A percentile compares a stretch with the other conserved stretches of the same genome.
Conservation (phyloP, 2,113 vertebrate genomes). For the Peromyscus leucopus region DNA sequence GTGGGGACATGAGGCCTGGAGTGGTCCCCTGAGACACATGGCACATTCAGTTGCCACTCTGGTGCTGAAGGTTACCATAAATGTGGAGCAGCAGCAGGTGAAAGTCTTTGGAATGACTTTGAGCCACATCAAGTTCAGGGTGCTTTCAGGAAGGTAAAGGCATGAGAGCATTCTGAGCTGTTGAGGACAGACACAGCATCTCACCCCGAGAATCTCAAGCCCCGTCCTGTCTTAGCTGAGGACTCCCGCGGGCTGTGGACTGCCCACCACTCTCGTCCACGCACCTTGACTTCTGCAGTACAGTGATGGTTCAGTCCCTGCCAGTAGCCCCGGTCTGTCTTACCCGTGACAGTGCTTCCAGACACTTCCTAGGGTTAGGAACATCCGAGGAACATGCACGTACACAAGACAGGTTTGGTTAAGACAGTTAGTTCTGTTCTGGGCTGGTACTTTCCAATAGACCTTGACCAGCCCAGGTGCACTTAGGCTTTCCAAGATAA, state of each 20-base stretch:
- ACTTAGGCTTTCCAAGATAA: conserved; percentile 68
- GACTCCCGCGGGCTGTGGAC: fast-evolving
- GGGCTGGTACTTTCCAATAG: conserved; percentile 33
- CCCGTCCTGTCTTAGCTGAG: background rate
- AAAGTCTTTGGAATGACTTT: background rate
- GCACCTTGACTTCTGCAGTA: background rate
- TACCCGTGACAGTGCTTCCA: background rate
- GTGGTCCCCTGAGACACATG: background rate
- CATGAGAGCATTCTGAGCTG: background rate
- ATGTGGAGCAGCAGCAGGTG: background rate
- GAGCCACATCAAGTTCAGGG: background rate
- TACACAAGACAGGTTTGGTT: conserved; percentile 20
- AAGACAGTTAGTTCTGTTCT: conserved; percentile 36
- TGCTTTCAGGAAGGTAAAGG: background rate
- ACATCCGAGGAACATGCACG: background rate
- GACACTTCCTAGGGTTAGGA: conserved; percentile 16
- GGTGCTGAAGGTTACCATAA: background rate
- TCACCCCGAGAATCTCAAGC: background rate
- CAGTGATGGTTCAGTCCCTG: background rate
- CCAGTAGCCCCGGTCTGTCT: background rate
- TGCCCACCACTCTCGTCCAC: background rate
- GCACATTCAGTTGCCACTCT: background rate
- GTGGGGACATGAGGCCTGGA: background rate
- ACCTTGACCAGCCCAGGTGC: conserved; percentile 24
- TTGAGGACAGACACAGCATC: background rate